phyloP scores from a whole-genome alignment of 2,113 vertebrate species.

The Ammodytes marinus region DNA sequence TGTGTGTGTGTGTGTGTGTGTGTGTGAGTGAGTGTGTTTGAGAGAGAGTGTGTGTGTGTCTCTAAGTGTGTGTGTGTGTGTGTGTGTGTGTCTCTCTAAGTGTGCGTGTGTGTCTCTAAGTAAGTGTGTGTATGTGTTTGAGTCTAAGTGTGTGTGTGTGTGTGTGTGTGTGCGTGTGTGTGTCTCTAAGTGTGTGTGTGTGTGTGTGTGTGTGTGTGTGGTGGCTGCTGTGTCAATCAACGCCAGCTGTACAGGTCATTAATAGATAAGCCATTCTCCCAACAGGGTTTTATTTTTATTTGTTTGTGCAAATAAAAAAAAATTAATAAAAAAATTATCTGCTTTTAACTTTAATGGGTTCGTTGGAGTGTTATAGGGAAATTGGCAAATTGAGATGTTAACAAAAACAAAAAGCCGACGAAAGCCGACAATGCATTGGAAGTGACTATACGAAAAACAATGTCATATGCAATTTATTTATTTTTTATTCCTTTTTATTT shows the following conservation, averaged over 20 bases:
- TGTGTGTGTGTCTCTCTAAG: not conserved
- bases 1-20: not conserved
- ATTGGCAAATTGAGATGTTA: too few species aligned
- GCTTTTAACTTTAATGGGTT: not conserved
- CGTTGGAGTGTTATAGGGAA: not conserved
- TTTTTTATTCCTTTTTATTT: too few species aligned
- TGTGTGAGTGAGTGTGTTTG: conserved; percentile 15
- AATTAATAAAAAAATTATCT: not conserved
- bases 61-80: not conserved
- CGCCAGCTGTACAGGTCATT: conserved; percentile 29
- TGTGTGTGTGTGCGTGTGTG: not conserved
- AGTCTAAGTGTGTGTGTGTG: not conserved
- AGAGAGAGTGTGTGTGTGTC: not conserved
- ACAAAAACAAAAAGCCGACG: too few species aligned
- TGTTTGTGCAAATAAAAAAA: conserved; percentile 29
- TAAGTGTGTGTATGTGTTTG: not conserved
- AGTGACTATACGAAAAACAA: too few species aligned
- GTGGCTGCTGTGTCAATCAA: conserved; percentile 36
- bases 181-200: not conserved
- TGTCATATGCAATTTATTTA: too few species aligned
- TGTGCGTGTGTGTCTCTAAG: not conserved
- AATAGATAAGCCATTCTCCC: not conserved
- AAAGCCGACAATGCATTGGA: too few species aligned
- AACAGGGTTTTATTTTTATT: not conserved
- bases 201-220: not conserved